These are phyloP conservation scores for Pluvialis apricaria DNA, from an alignment of 2,113 vertebrate genomes.

Conservation along the genomic window DNA sequence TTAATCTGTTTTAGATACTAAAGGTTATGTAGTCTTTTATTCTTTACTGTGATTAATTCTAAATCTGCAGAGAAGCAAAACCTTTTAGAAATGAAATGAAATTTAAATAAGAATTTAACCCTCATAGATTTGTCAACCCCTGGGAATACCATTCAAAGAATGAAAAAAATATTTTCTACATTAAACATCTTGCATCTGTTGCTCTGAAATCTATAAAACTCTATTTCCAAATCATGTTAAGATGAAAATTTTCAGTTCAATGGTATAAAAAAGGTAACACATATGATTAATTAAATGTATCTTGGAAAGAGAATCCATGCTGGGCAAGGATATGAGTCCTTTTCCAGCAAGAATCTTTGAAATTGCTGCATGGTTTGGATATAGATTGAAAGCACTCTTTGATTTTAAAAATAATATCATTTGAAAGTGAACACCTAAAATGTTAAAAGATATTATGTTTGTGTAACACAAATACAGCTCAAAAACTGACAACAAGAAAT, in stretches of 20 bases:
- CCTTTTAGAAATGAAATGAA: constrained; percentile 61
- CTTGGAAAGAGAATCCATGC: background rate
- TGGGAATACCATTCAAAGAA: background rate
- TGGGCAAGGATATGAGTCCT: background rate
- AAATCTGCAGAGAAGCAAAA: constrained; percentile 27
- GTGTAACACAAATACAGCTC: background rate
- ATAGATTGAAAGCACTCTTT: background rate
- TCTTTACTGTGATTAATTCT: constrained; percentile 48
- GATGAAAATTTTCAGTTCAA: background rate
- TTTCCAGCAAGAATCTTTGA: constrained; percentile 6
- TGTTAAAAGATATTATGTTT: background rate
- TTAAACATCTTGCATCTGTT: background rate
- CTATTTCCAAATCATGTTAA: background rate
- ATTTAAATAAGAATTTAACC: constrained; percentile 59
- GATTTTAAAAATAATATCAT: background rate
- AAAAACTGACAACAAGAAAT: background rate
- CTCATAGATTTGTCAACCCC: background rate
- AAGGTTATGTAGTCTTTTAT: constrained; percentile 61
- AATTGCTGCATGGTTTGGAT: background rate
- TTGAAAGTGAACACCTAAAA: background rate
- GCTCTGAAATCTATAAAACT: background rate
- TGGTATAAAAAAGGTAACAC: background rate
- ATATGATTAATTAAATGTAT: constrained; percentile 25
- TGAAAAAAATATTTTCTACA: background rate
- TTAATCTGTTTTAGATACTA: constrained; percentile 55